Evolutionary conservation across 2,113 vertebrate species (phyloP).

Genomic region (Centrocercus urophasianus): DNA sequence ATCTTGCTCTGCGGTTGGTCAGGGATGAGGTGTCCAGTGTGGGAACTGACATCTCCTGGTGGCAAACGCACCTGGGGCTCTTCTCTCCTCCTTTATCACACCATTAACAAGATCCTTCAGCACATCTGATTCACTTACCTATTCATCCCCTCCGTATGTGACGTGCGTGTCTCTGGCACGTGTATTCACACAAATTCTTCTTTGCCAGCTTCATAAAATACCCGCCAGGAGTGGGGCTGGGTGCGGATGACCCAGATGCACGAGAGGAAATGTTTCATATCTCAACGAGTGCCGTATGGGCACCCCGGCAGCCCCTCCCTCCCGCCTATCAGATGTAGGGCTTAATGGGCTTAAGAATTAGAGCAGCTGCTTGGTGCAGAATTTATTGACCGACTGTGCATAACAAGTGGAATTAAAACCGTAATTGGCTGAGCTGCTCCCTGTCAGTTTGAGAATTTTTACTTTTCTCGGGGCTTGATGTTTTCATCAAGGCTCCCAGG

Average conservation of each 20-base stretch:
- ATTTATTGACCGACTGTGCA: conserved; percentile 78
- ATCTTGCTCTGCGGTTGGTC: accelerated
- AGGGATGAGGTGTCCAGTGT: background rate
- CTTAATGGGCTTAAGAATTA: conserved; percentile 73
- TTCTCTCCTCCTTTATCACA: background rate
- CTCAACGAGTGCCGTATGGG: conserved; percentile 74
- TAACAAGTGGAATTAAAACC: conserved; percentile 71
- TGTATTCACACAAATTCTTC: conserved; percentile 71
- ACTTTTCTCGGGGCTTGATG: background rate
- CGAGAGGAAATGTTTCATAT: conserved; percentile 72
- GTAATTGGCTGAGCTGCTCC: conserved; percentile 57
- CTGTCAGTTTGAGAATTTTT: conserved; percentile 30
- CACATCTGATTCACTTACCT: conserved; percentile 47
- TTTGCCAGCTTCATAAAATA: conserved; percentile 71
- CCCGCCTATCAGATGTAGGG: conserved; percentile 28
- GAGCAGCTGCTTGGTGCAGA: conserved; percentile 73
- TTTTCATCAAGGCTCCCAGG: background rate
- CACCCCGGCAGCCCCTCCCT: conserved; percentile 46
- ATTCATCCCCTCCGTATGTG: conserved; percentile 68
- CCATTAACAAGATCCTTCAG: background rate
- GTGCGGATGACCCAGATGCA: conserved; percentile 69
- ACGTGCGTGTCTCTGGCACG: conserved; percentile 34
- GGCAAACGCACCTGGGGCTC: background rate
- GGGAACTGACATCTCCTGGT: background rate
- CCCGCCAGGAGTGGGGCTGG: conserved; percentile 57